Base-by-base conservation (phyloP, 2,113 vertebrate genomes). In the Elachura formosa region DNA sequence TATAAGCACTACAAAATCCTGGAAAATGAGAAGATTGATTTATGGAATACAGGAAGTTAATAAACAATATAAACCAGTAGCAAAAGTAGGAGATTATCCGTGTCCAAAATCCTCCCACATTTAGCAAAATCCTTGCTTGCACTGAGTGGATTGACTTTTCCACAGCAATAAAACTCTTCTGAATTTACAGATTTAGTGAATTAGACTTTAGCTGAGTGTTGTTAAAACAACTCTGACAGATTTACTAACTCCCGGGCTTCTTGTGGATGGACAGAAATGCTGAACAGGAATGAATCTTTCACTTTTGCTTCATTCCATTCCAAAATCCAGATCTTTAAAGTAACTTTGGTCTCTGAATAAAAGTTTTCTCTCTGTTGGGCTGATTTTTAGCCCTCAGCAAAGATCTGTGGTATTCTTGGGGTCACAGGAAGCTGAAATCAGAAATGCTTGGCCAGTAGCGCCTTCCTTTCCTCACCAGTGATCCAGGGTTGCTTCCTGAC, bases 131-230 rank as follows among this genome's bases (percentile, higher is more conserved):
- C 73, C 5, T 1, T 58, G 66, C 40, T 85, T 81, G 55, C 84
- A 33, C 34, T 31, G 78, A 91, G 94, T 91, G 83, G 34, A 72
- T 71, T 46, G 96, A 36, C 74, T 84, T 88, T 84, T 90, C 92
- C 91, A 77, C 59, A 95, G 88, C 87, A 83, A 90, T 94, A 95
- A 77, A 41, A 49, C 80, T 93, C 83, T 96, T 84, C 86, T 68
- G 52, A 92, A 84, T 79, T 96, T 95, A 88, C 95, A 96, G 94
- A 91, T 96, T 62, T 93, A 97, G 87, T 93, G 93, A 97, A 91
- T 91, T 85, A 93, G 73, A 76, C 81, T 96, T 97, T 92, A 94
- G 46, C 89, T 87, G 86, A 73, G 54, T 73, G 67, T 93, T 97
- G 93, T 92, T 96, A 96, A 96, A 95, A 93, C 67, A 77, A 31